Evolutionary conservation across 2,113 vertebrate species (phyloP), one percentile per base, ranked within the genome.

Genomic region (Pelobates fuscus): DNA sequence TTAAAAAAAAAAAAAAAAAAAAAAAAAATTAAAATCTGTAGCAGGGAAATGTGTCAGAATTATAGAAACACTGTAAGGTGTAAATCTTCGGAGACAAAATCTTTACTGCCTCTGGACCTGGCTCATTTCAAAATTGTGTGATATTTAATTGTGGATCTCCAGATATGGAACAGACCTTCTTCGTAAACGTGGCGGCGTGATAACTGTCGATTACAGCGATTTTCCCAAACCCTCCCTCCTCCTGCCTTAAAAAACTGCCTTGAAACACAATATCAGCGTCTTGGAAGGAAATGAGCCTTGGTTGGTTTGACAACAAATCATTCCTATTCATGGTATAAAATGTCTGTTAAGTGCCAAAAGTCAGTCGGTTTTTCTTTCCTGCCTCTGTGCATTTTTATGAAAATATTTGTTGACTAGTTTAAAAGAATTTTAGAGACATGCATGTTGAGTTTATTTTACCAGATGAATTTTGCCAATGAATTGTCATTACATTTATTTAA

Each of bases 81-180:
- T 54, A 67, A 67, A 67, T 67, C 65, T 67, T 67, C 18, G 25
- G 65, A 67, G 65, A 67, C 65, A 52, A 26, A 17, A 18, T 49
- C n/a, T 52, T 67, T 67, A 67, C 49, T 67, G 44, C 43, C 46
- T 54, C 8, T 30, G 12, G 46, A 23, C 66, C 27, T 68, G 66
- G 32, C 5, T 6, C 32, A 10, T 20, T 29, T 30, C 26, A 23
- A 27, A 24, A 24, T 3, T 23, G 61, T 64, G 62, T 24, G 62
- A 68, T 68, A 55, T 68, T 68, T 55, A 30, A 55, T 68, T 68
- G 46, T 68, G 49, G 7, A 68, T 68, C 66, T 55, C 46, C 20
- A 49, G 43, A 43, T 49, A 67, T 14, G 44, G 25, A 46, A 67
- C 43, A 68, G 25, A 25, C 26, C 25, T 67, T 30, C 14, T 8